phyloP scores from a whole-genome alignment of 2,113 vertebrate species.

The Crotophaga sulcirostris region DNA sequence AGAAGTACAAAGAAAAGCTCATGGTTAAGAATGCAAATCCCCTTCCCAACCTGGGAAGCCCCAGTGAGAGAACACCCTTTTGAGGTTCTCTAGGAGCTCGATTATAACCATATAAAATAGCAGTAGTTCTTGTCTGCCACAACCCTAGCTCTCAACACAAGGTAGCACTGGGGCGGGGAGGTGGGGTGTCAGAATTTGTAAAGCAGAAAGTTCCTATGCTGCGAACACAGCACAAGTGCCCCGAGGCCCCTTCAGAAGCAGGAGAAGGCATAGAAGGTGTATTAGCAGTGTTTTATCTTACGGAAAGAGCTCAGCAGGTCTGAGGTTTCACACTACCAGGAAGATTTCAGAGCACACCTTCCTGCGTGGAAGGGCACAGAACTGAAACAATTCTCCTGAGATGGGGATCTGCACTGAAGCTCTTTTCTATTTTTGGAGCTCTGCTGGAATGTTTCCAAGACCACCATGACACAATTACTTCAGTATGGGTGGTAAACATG shows the following conservation, averaged over 20 bases:
- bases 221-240: neutral
- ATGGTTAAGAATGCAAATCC: neutral
- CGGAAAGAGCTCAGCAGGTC: conserved; percentile 71
- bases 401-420: conserved; percentile 53
- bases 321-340: conserved; percentile 65
- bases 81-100: neutral
- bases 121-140: neutral
- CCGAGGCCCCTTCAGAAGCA: neutral
- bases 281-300: neutral
- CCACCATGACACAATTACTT: conserved; percentile 76
- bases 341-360: neutral
- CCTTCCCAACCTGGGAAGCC: no score
- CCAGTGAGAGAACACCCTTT: neutral
- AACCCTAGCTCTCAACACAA: no score
- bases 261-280: no score
- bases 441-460: conserved; percentile 79
- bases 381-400: conserved; percentile 72
- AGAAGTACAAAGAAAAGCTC: neutral
- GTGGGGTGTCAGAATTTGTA: neutral
- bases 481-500: conserved; percentile 82
- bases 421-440: conserved; percentile 75
- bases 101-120: neutral
- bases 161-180: neutral
- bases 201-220: rapidly evolving
- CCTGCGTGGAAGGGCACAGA: conserved; percentile 70